These are phyloP conservation scores for Bovichtus diacanthus DNA, from an alignment of 2,797 vertebrate species.

Conservation along the genomic window DNA sequence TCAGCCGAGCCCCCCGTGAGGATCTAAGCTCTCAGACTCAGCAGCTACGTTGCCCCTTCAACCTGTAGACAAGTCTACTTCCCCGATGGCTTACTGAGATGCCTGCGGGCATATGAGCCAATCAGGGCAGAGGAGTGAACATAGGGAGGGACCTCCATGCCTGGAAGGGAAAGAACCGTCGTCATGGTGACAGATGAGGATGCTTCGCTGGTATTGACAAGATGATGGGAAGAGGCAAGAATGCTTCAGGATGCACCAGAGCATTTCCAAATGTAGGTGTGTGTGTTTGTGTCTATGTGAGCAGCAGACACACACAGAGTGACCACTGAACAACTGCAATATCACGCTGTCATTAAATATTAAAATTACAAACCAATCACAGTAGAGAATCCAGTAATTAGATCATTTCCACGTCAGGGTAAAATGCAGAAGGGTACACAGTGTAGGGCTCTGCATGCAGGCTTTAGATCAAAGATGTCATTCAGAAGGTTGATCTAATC, in stretches of 20 bases:
- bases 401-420: not conserved
- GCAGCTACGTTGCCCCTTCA: slow-evolving; percentile 63
- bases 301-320: slow-evolving; percentile 21
- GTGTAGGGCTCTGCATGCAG: slow-evolving; percentile 5
- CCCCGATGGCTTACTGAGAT: slow-evolving; percentile 55
- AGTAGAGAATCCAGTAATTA: not conserved
- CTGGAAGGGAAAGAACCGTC: slow-evolving; percentile 66
- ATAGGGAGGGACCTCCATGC: slow-evolving; percentile 59
- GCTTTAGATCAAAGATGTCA: slow-evolving; percentile 37
- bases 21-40: slow-evolving; percentile 60
- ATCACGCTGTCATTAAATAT: slow-evolving; percentile 12
- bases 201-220: slow-evolving; percentile 77
- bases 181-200: slow-evolving; percentile 81
- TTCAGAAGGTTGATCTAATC: slow-evolving; percentile 36
- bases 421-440: not conserved
- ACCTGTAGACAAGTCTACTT: slow-evolving; percentile 62
- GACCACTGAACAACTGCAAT: slow-evolving; percentile 3
- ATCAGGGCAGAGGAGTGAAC: slow-evolving; percentile 67
- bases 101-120: slow-evolving; percentile 67
- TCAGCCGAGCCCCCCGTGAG: slow-evolving; percentile 36
- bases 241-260: slow-evolving; percentile 62
- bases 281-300: not conserved
- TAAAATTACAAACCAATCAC: slow-evolving; percentile 16
- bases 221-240: slow-evolving; percentile 73
- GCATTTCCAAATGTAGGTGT: slow-evolving; percentile 54